phyloP scores from a whole-genome alignment of 2,797 vertebrate genomes.

The Chloroceryle inda region DNA sequence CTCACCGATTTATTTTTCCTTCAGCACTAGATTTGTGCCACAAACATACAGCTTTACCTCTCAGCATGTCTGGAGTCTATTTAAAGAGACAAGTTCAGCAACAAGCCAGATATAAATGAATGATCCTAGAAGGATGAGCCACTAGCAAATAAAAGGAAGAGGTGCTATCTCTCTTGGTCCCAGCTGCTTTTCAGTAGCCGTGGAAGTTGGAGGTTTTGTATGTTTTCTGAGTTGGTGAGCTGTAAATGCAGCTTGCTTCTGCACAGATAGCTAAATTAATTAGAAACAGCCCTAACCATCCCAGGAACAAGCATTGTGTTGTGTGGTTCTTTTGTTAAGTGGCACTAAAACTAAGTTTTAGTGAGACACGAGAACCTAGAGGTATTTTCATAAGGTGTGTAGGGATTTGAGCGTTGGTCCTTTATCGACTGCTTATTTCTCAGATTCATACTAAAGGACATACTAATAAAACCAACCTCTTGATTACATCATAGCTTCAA shows the following conservation, averaged over 20 bases:
- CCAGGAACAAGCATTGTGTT: not conserved
- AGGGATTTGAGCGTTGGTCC: not conserved
- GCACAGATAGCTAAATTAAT: not conserved
- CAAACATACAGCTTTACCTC: constrained; percentile 12
- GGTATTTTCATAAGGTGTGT: not conserved
- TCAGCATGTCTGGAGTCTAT: not conserved
- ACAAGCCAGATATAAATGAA: not conserved
- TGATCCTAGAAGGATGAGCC: not conserved
- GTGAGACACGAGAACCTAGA: not conserved
- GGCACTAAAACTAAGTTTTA: not conserved
- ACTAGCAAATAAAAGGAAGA: not conserved
- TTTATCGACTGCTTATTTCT: not conserved
- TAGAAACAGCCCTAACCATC: not conserved
- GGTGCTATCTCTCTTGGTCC: not conserved
- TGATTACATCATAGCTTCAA: not conserved
- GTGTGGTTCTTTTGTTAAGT: not conserved
- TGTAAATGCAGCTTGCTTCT: not conserved
- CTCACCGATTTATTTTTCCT: constrained; percentile 24
- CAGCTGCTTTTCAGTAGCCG: not conserved
- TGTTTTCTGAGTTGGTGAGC: not conserved
- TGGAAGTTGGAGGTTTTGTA: not conserved
- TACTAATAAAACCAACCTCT: not conserved
- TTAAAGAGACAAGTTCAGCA: constrained; percentile 18
- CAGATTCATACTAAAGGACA: not conserved
- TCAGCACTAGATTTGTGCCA: constrained; percentile 9